Conservation (phyloP, 2,113 vertebrate genomes). For the Tragelaphus scriptus region DNA sequence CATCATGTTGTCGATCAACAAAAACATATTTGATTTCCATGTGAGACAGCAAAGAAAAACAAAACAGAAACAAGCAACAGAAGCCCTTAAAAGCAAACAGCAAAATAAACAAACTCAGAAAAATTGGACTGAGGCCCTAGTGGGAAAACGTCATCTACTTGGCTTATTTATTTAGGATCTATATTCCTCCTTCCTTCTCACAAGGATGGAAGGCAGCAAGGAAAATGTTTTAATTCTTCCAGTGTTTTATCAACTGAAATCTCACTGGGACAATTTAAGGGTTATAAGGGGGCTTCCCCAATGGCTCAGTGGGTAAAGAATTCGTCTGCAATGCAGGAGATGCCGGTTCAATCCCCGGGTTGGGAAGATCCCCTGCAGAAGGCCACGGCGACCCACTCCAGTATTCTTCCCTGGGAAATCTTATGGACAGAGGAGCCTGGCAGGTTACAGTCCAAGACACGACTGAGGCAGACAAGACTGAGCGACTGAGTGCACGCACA, state of each 20-base stretch:
- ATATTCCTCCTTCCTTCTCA: background rate
- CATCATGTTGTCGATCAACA: slow-evolving; percentile 1
- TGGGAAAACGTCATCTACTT: background rate
- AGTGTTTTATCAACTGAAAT: background rate
- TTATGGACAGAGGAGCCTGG: background rate
- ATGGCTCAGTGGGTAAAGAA: background rate
- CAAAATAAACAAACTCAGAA: slow-evolving; percentile 16
- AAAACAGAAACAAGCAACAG: slow-evolving; percentile 35
- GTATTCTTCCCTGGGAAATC: background rate
- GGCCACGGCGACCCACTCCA: background rate
- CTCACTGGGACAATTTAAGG: background rate
- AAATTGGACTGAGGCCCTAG: background rate
- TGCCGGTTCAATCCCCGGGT: background rate
- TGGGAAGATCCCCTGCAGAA: background rate
- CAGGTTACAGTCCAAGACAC: background rate
- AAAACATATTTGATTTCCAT: slow-evolving; percentile 38
- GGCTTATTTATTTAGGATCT: slow-evolving; percentile 28
- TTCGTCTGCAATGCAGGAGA: background rate
- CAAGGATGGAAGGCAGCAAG: background rate
- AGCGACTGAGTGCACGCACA: background rate
- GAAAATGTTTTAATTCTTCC: background rate
- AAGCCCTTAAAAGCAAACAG: slow-evolving; percentile 21
- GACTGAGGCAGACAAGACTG: background rate
- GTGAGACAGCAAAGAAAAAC: slow-evolving; percentile 29
- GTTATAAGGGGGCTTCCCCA: background rate